Evolutionary conservation across 2,888 invertebrate genomes (phyloP).

Genomic region (Arctia plantaginis): DNA sequence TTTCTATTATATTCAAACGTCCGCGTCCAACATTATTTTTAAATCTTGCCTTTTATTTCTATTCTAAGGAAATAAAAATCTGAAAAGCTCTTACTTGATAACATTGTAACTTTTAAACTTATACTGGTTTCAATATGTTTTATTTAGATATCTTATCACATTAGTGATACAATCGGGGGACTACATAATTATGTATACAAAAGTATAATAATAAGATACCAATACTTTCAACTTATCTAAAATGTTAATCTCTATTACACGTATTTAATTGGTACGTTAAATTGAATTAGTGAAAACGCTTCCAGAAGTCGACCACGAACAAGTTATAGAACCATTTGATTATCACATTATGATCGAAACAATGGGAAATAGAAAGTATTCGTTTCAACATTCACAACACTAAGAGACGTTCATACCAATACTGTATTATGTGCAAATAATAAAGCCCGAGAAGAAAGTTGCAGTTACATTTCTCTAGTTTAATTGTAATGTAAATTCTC

Average conservation of each 20-base stretch:
- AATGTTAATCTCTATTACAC: not conserved
- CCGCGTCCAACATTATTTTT: not conserved
- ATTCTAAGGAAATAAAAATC: not conserved
- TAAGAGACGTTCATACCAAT: not conserved
- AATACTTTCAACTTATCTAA: too few species aligned
- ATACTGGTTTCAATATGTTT: not conserved
- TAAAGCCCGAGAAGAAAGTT: conserved; percentile 11
- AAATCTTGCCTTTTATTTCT: not conserved
- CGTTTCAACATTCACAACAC: not conserved
- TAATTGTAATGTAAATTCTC: conserved; percentile 44
- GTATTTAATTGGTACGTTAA: not conserved
- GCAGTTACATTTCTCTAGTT: conserved; percentile 35
- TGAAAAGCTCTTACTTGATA: not conserved
- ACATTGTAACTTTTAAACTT: too few species aligned
- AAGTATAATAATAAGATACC: too few species aligned
- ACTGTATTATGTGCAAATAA: conserved; percentile 1
- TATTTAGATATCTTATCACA: too few species aligned
- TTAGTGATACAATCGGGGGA: too few species aligned
- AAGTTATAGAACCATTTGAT: not conserved
- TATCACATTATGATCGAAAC: not conserved
- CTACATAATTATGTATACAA: too few species aligned
- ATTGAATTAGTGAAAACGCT: not conserved
- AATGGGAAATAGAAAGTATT: conserved; percentile 5
- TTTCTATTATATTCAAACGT: not conserved
- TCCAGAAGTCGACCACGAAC: not conserved